phyloP scores from a whole-genome alignment of 2,797 vertebrate genomes.

The Poecilia wingei region DNA sequence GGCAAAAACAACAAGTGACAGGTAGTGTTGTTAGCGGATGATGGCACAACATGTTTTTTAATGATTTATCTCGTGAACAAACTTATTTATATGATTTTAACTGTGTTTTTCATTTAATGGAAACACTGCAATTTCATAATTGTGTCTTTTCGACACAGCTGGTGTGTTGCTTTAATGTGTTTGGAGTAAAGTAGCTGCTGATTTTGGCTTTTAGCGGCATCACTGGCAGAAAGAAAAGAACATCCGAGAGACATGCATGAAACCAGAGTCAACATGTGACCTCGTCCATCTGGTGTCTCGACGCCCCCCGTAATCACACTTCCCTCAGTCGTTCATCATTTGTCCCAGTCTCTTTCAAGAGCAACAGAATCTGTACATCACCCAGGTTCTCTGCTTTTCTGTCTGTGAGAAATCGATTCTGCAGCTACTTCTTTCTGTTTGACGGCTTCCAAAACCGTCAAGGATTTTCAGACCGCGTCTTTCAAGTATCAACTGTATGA shows the following conservation, averaged over 20 bases:
- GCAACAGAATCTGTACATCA: background rate
- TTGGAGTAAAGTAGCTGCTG: background rate
- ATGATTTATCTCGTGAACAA: no score
- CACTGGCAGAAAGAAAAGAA: background rate
- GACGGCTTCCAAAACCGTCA: no score
- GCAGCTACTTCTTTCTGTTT: no score
- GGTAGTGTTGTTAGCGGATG: no score
- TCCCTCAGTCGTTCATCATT: background rate
- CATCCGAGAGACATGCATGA: background rate
- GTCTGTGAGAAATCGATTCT: background rate
- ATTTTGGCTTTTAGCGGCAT: background rate
- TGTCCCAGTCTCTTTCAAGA: background rate
- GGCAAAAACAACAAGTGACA: no score
- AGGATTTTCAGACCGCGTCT: no score
- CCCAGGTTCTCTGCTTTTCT: background rate
- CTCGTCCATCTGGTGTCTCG: slow-evolving; percentile 8
- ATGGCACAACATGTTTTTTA: no score
- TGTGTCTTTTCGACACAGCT: background rate
- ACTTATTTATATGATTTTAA: no score
- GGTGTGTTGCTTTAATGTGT: background rate
- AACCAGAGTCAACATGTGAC: background rate
- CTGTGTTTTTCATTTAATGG: no score
- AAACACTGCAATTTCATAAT: no score
- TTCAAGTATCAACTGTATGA: no score
- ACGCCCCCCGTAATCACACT: background rate